Percentiles rank a stretch among this genome's conserved stretches.
These are phyloP conservation scores for Trogon melanurus DNA, from an alignment of 2,113 vertebrate genomes.

Conservation along the genomic window DNA sequence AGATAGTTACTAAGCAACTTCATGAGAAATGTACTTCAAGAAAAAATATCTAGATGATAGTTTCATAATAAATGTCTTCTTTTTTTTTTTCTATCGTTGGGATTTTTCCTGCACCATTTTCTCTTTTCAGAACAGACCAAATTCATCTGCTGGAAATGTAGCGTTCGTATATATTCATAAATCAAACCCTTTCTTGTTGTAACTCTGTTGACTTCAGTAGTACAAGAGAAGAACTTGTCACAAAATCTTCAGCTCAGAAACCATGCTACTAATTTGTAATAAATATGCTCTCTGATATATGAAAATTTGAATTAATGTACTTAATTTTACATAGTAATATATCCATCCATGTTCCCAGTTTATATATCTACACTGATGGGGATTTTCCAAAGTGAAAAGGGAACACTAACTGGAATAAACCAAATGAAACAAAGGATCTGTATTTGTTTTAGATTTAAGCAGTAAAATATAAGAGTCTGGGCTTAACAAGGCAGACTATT, in stretches of 20 bases:
- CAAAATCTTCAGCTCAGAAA: neutral
- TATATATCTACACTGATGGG: neutral
- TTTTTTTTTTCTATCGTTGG: neutral
- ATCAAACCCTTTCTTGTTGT: neutral
- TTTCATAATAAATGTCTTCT: neutral
- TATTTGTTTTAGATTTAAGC: neutral
- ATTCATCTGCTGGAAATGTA: neutral
- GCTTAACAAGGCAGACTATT: neutral
- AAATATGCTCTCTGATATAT: neutral
- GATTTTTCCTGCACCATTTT: neutral
- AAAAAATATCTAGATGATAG: neutral
- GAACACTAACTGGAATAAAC: neutral
- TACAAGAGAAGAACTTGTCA: neutral
- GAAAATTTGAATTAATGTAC: neutral
- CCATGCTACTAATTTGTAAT: neutral
- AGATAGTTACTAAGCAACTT: neutral
- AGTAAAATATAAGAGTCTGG: neutral
- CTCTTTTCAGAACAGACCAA: neutral
- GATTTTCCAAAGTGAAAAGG: neutral
- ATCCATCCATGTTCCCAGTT: neutral
- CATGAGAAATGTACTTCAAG: neutral
- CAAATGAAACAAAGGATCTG: neutral
- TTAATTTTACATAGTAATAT: neutral
- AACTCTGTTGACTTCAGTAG: neutral
- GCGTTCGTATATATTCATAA: neutral